Base-by-base conservation (phyloP, 2,113 vertebrate species). In the Ameiurus melas region DNA sequence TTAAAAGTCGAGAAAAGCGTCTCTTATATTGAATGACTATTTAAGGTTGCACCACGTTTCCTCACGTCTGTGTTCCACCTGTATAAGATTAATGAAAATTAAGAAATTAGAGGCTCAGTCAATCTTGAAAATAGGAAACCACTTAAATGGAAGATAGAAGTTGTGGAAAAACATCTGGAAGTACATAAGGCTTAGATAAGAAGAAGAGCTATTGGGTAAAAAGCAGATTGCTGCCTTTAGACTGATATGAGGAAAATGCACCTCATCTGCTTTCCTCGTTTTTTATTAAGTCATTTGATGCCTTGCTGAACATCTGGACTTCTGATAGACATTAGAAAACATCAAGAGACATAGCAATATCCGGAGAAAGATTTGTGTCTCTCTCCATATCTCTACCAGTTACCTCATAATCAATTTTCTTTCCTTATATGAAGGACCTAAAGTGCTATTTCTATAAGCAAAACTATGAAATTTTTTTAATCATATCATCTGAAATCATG, bases 161-260 rank as follows among this genome's bases (percentile, higher is more conserved):
- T 30, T 10, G 60, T 84, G 58, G 75, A 77, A 89, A 84, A 70
- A 84, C 85, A 87, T 88, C 82, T 84, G 85, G 86, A 87, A 79
- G 68, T 75, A 71, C 39, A 43, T 86, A 84, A 85, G 39, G 30
- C n/a, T 83, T 25, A 62, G 80, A 89, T 81, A 89, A 89, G 88
- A 85, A 80, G 87, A 83, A 55, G 80, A 70, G 39, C 75, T 85
- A 70, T 71, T 71, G 55, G 66, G 68, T 66, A 77, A 75, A 68
- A 71, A 55, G 55, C 8, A 3, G 12, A 22, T 77, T 77, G 68
- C 36, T 55, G 57, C 70, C 43, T 79, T 88, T 43, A n/a, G 47
- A 64, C 58, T 27, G 82, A 78, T 84, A 84, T 39, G 71, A 66
- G 57, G 82, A 51, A 88, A 88, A 79, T 78, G 51, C 5, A 30